phyloP scores from a whole-genome alignment of 1,140 invertebrate genomes.

The Luehdorfia chinensis region DNA sequence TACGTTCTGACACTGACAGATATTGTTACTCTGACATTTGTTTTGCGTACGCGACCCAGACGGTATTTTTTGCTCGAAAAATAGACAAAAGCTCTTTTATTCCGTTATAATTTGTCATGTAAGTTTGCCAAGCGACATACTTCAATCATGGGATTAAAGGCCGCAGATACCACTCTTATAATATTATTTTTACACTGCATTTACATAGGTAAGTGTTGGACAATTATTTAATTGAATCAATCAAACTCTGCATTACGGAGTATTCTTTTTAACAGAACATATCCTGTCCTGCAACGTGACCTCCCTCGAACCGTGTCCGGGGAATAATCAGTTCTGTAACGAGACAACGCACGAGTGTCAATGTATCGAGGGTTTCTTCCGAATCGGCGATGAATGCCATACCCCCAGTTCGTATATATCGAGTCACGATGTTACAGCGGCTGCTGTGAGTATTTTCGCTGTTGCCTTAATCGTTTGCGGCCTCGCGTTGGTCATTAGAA shows the following conservation, averaged over 20 bases:
- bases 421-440: constrained; percentile 41
- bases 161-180: constrained; percentile 46
- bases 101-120: constrained; percentile 53
- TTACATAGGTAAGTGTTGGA: constrained; percentile 59
- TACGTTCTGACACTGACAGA: constrained; percentile 25
- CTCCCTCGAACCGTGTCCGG: constrained; percentile 34
- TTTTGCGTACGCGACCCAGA: constrained; percentile 39
- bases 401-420: constrained; percentile 22
- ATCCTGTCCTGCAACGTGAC: constrained; percentile 65
- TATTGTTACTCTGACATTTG: constrained; percentile 31
- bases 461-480: constrained; percentile 56
- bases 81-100: constrained; percentile 36
- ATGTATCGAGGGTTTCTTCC: constrained; percentile 44
- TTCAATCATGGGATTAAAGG: constrained; percentile 42
- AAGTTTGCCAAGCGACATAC: constrained; percentile 24
- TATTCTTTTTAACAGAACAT: constrained; percentile 72
- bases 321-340: constrained; percentile 48
- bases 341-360: constrained; percentile 38
- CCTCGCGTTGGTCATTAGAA: constrained; percentile 64
- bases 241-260: constrained; percentile 54
- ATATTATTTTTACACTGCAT: constrained; percentile 49
- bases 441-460: constrained; percentile 59
- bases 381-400: constrained; percentile 41
- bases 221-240: constrained; percentile 76
- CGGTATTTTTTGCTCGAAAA: constrained; percentile 29